These are phyloP conservation scores for Odontamblyopus rebecca DNA, from an alignment of 2,797 vertebrate genomes.

Conservation along the genomic window DNA sequence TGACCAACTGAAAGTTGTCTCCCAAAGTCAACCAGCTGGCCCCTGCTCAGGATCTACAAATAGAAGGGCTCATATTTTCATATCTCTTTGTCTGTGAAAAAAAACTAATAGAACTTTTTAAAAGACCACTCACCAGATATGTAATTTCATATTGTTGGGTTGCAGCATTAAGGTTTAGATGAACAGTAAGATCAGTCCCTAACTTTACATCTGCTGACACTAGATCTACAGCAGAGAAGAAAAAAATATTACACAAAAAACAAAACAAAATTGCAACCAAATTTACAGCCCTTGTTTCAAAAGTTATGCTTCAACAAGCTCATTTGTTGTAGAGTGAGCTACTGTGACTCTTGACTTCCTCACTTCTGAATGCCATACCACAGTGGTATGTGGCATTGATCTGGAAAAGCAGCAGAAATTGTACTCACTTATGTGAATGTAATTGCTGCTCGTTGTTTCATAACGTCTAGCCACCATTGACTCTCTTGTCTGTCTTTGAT, in stretches of 20 bases:
- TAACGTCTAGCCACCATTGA: slow-evolving; percentile 72
- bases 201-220: slow-evolving; percentile 55
- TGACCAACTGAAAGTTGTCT: slow-evolving; percentile 62
- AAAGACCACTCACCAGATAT: slow-evolving; percentile 79
- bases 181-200: slow-evolving; percentile 66
- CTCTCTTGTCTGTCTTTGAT: slow-evolving; percentile 64
- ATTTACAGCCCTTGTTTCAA: too few species aligned
- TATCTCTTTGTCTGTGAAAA: not conserved
- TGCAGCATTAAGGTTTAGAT: slow-evolving; percentile 66
- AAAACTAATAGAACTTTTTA: not conserved
- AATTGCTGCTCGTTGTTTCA: slow-evolving; percentile 61
- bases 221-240: slow-evolving; percentile 40
- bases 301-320: not conserved
- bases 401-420: too few species aligned
- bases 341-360: not conserved
- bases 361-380: not conserved
- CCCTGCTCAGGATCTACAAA: slow-evolving; percentile 80
- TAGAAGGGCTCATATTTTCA: not conserved
- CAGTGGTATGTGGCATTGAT: too few species aligned
- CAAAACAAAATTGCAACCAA: not conserved
- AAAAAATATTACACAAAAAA: not conserved
- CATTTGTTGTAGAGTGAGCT: not conserved
- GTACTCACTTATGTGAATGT: slow-evolving; percentile 77
- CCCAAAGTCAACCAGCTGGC: slow-evolving; percentile 67
- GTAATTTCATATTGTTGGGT: slow-evolving; percentile 70